phyloP scores from a whole-genome alignment of 2,113 vertebrate genomes.

The Aphelocoma coerulescens region DNA sequence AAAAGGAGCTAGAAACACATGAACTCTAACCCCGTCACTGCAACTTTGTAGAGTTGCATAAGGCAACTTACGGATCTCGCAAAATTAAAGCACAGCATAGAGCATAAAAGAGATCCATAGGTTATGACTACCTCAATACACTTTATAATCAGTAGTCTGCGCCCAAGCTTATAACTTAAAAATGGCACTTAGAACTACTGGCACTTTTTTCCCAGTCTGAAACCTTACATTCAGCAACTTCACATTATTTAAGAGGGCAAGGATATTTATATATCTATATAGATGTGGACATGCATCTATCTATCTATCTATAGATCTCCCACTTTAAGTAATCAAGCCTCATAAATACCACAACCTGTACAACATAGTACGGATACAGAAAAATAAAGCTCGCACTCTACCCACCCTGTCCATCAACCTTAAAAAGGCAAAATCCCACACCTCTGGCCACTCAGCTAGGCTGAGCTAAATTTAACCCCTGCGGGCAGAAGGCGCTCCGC shows the following conservation, averaged over 20 bases:
- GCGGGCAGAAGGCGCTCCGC: background rate
- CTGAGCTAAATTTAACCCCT: rapidly evolving
- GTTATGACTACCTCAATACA: background rate
- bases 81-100: background rate
- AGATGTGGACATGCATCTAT: background rate
- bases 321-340: background rate
- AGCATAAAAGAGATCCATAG: background rate
- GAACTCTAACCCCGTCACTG: background rate
- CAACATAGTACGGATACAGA: rapidly evolving
- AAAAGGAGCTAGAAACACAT: background rate
- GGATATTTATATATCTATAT: no score
- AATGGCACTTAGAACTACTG: background rate
- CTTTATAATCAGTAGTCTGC: background rate
- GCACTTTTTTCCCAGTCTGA: background rate
- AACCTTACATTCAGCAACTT: background rate
- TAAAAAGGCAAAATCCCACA: background rate
- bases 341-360: rapidly evolving
- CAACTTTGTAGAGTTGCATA: background rate
- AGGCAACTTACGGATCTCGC: background rate
- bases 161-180: background rate
- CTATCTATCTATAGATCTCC: background rate
- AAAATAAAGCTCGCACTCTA: background rate
- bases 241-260: rapidly evolving
- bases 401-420: no score
- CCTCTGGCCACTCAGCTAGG: background rate